Evolutionary conservation across 2,888 invertebrate species (phyloP).

Genomic region (Drosophila histrio): DNA sequence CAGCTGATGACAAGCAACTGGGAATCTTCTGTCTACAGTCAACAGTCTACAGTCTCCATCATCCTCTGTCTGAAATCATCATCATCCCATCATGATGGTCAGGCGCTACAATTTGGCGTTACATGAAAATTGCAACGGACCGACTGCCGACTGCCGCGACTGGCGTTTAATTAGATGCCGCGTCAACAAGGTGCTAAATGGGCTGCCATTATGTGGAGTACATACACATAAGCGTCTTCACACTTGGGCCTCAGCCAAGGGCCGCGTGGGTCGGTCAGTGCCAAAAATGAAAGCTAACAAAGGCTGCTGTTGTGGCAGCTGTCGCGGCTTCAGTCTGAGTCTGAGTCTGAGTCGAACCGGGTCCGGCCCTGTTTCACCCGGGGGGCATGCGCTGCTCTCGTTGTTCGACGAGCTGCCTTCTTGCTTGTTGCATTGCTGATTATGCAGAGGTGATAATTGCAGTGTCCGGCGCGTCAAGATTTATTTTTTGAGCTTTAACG

Average conservation of each 20-base stretch:
- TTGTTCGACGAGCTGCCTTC: conserved; percentile 52
- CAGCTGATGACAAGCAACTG: conserved; percentile 28
- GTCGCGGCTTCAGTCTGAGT: conserved; percentile 49
- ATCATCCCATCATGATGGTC: conserved; percentile 48
- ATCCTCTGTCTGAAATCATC: conserved; percentile 40
- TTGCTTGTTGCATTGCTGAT: conserved; percentile 56
- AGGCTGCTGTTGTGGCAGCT: conserved; percentile 52
- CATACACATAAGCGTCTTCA: not conserved
- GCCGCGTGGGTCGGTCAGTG: conserved; percentile 71
- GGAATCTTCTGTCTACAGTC: conserved; percentile 19
- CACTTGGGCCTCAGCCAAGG: conserved; percentile 24
- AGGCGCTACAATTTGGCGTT: conserved; percentile 76
- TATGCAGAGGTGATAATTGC: conserved; percentile 83
- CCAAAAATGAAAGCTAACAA: conserved; percentile 71
- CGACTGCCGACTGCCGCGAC: conserved; percentile 26
- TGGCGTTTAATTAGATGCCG: conserved; percentile 81
- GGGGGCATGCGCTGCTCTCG: conserved; percentile 75
- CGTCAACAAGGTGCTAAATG: conserved; percentile 84
- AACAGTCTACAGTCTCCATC: conserved; percentile 24
- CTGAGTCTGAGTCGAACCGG: too few relatives aligned
- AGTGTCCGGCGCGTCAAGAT: conserved; percentile 81
- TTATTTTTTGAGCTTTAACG: conserved; percentile 81
- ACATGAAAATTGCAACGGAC: conserved; percentile 67
- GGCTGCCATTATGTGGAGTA: conserved; percentile 71
- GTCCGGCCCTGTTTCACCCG: conserved; percentile 41